Evolutionary conservation across 2,797 vertebrate genomes (phyloP).

Genomic region (Trachurus trachurus): DNA sequence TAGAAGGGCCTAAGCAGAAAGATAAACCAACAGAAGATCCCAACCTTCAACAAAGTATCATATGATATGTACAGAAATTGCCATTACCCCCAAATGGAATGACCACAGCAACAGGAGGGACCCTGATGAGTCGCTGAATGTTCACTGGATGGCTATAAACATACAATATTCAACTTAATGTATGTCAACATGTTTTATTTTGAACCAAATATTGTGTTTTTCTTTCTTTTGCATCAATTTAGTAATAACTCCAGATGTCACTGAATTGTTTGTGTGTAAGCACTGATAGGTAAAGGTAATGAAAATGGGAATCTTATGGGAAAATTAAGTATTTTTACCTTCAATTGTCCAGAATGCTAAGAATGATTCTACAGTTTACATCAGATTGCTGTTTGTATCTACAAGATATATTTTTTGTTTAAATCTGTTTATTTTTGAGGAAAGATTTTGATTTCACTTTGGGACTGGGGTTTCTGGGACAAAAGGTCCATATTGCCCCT

Average conservation of each 20-base stretch:
- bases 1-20: slow-evolving; percentile 18
- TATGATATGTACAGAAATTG: slow-evolving; percentile 25
- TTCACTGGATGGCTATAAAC: slow-evolving; percentile 65
- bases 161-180: slow-evolving; percentile 68
- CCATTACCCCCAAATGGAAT: slow-evolving; percentile 44
- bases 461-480: slow-evolving; percentile 54
- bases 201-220: slow-evolving; percentile 67
- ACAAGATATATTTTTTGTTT: slow-evolving; percentile 78
- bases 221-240: slow-evolving; percentile 73
- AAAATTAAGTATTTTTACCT: slow-evolving; percentile 69
- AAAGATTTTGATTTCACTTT: slow-evolving; percentile 54
- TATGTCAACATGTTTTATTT: slow-evolving; percentile 68
- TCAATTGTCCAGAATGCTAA: slow-evolving; percentile 75
- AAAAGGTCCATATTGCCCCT: slow-evolving; percentile 75
- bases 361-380: slow-evolving; percentile 79
- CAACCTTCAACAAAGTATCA: neutral
- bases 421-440: slow-evolving; percentile 70
- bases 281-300: slow-evolving; percentile 74
- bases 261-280: slow-evolving; percentile 77
- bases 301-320: slow-evolving; percentile 54
- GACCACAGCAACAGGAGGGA: slow-evolving; percentile 83
- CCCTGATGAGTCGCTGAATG: slow-evolving; percentile 80
- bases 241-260: slow-evolving; percentile 80
- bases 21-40: slow-evolving; percentile 2
- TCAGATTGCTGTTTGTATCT: slow-evolving; percentile 78